phyloP scores from a whole-genome alignment of 2,113 vertebrate species.

The Leptobrachium leishanense region DNA sequence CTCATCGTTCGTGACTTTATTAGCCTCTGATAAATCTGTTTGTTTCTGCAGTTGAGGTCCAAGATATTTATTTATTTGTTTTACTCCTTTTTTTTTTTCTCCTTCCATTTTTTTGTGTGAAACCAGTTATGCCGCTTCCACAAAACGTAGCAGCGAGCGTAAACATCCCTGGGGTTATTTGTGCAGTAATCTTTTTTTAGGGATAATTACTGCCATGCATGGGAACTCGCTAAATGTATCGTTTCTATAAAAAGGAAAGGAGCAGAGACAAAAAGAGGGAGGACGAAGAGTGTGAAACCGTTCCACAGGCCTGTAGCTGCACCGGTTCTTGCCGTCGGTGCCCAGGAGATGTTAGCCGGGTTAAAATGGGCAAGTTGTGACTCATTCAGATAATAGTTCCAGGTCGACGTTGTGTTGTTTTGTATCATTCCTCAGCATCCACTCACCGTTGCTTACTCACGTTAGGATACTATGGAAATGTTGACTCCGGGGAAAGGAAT shows the following conservation, averaged over 20 bases:
- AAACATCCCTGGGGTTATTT: not conserved
- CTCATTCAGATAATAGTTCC: too few species aligned
- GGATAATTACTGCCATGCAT: not conserved
- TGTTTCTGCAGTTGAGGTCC: not conserved
- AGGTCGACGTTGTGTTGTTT: not conserved
- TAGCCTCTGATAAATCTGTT: slow-evolving; percentile 25
- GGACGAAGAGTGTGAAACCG: too few species aligned
- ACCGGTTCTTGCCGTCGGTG: too few species aligned
- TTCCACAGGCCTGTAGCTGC: too few species aligned
- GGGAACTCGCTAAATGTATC: not conserved
- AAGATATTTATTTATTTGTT: too few species aligned
- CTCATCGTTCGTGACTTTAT: not conserved
- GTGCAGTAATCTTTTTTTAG: not conserved
- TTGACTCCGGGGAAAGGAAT: not conserved
- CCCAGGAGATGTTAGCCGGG: too few species aligned
- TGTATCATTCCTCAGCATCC: not conserved
- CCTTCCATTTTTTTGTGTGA: not conserved
- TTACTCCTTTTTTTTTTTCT: too few species aligned
- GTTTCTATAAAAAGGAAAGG: not conserved
- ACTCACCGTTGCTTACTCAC: not conserved
- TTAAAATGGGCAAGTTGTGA: too few species aligned
- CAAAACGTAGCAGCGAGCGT: not conserved
- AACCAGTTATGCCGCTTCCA: slow-evolving; percentile 16
- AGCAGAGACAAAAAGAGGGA: too few species aligned
- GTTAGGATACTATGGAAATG: not conserved